A percentile compares a stretch with the other conserved stretches of the same genome.
These are phyloP conservation scores for Battus philenor DNA, from an alignment of 1,140 invertebrate genomes.

Conservation along the genomic window DNA sequence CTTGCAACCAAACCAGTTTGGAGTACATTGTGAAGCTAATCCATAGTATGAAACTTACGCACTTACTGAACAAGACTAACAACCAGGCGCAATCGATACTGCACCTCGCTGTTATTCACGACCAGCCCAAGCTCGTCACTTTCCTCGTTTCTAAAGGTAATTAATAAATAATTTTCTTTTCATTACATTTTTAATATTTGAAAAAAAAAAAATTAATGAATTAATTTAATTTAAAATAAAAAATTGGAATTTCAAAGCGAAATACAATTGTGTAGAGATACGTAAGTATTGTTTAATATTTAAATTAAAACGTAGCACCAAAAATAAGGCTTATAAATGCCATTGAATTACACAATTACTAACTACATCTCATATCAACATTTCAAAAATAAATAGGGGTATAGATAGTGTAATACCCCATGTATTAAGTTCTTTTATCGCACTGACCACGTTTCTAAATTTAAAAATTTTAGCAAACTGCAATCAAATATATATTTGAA, in stretches of 20 bases:
- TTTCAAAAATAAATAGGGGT: neutral
- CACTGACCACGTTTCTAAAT: too few relatives aligned
- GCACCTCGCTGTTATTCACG: slow-evolving; percentile 50
- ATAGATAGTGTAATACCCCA: too few relatives aligned
- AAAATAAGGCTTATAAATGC: neutral
- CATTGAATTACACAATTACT: too few relatives aligned
- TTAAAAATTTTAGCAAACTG: too few relatives aligned
- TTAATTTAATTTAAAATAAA: too few relatives aligned
- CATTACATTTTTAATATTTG: slow-evolving; percentile 1
- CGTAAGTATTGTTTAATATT: too few relatives aligned
- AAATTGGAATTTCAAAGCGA: too few relatives aligned
- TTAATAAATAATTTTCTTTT: slow-evolving; percentile 1
- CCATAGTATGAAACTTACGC: slow-evolving; percentile 41
- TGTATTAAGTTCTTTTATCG: too few relatives aligned
- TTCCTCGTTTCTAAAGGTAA: slow-evolving; percentile 55
- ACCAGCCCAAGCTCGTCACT: slow-evolving; percentile 33
- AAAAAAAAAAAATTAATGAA: neutral
- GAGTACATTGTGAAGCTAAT: slow-evolving; percentile 61
- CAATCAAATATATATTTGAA: too few relatives aligned
- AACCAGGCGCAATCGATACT: slow-evolving; percentile 42
- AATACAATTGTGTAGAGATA: too few relatives aligned
- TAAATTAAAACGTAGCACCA: neutral
- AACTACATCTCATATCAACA: too few relatives aligned
- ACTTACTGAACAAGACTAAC: slow-evolving; percentile 44
- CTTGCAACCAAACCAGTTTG: slow-evolving; percentile 46